phyloP scores from a whole-genome alignment of 2,797 vertebrate species.

The Anableps anableps region DNA sequence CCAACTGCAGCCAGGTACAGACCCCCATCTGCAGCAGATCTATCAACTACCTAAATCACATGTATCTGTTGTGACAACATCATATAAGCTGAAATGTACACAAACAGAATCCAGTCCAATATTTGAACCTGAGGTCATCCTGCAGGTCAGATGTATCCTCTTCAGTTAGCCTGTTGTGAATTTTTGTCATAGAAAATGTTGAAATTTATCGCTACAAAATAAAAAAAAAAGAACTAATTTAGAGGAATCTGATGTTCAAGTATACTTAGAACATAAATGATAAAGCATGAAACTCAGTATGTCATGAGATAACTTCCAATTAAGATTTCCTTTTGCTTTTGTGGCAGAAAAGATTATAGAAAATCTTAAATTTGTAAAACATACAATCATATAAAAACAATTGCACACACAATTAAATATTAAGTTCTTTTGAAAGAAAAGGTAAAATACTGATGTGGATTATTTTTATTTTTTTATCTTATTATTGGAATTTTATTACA shows the following conservation, averaged over 20 bases:
- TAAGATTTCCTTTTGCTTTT: not conserved
- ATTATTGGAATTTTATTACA: not conserved
- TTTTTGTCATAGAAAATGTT: not conserved
- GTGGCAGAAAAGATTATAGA: not conserved
- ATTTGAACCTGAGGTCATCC: not conserved
- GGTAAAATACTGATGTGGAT: not conserved
- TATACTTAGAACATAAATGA: not conserved
- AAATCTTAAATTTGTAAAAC: not conserved
- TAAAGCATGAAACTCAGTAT: not conserved
- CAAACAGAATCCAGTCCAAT: not conserved
- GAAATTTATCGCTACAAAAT: not conserved
- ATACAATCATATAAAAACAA: not conserved
- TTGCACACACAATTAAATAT: not conserved
- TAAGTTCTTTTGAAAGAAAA: not conserved
- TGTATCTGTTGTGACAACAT: slow-evolving; percentile 1
- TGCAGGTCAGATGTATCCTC: not conserved
- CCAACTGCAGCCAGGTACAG: slow-evolving; percentile 95
- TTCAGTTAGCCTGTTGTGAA: not conserved
- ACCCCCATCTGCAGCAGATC: slow-evolving; percentile 19
- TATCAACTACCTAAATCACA: not conserved
- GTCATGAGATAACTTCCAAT: not conserved
- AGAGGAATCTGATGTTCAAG: not conserved
- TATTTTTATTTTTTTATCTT: not conserved
- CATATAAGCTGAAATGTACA: not conserved
- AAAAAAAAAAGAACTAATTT: not conserved